Evolutionary conservation across 1,140 invertebrate genomes (phyloP), one percentile per base, ranked within the genome.

Genomic region (Fopius arisanus): DNA sequence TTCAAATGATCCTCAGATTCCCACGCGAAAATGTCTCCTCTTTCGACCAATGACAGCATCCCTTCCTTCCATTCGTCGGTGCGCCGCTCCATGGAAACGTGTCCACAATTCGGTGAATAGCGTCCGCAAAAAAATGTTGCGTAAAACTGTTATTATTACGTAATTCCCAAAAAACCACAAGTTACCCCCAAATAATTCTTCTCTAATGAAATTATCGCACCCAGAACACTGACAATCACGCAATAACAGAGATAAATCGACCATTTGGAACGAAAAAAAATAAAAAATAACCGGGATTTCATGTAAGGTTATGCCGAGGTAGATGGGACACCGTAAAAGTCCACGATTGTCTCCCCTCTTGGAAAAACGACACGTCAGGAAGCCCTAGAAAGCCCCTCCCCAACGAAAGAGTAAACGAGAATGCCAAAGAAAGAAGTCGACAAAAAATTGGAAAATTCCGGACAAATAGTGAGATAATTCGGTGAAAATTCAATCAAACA

Each of bases 71-170:
- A 37, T 7, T 3, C 2, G 7, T 37, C 33, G 7, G 7, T 1
- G 12, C 33, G 43, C 19, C 43, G 43, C 19, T 21, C 1, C 19
- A 19, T 51, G 43, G 19, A 51, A 51, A 51, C 43, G 43, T n/a
- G 19, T 7, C 3, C 14, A 6, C 9, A 3, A 51, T 16, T 51
- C 43, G n/a, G 43, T 1, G 43, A 51, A 51, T 16, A 51, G 19
- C 43, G 14, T n/a, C 43, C 43, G 14, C 43, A 51, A 51, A 2
- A 19, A 51, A 3, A 51, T 51, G 43, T 51, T 51, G 43, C n/a
- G 43, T 51, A n/a, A 51, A 51, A 51, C 43, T 51, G 43, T 51
- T 51, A 51, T 51, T 51, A 51, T 51, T 51, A 51, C 43, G 19
- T 51, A 51, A 51, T 51, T 37, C 33, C 43, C n/a, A 51, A 51